phyloP scores from a whole-genome alignment of 2,797 vertebrate genomes.

The Melopsittacus undulatus region DNA sequence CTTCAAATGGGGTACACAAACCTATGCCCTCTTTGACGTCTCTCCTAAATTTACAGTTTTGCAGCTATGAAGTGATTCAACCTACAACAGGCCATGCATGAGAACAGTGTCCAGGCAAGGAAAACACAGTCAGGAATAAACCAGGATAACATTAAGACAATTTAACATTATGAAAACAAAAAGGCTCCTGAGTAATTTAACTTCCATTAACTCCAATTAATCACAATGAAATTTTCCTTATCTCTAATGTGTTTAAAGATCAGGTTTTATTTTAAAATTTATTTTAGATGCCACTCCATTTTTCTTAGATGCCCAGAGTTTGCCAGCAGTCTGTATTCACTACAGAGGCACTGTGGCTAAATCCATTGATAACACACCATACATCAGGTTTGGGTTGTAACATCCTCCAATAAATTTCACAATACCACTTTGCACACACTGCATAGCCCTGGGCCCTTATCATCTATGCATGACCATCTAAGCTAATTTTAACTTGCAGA shows the following conservation, averaged over 20 bases:
- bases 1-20: background rate
- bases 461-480: conserved; percentile 30
- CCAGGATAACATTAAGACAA: background rate
- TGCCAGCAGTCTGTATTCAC: background rate
- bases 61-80: background rate
- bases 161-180: background rate
- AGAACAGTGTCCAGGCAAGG: background rate
- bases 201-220: background rate
- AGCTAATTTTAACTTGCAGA: conserved; percentile 59
- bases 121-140: background rate
- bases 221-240: background rate
- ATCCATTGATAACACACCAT: background rate
- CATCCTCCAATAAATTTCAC: background rate
- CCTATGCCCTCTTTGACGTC: background rate
- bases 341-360: background rate
- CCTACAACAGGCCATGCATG: background rate
- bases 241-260: background rate
- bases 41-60: background rate
- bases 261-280: background rate
- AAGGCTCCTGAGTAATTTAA: background rate
- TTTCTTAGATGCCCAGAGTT: background rate
- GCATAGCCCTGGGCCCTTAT: background rate
- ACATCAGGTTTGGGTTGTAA: rapidly evolving
- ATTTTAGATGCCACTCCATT: background rate
- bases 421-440: background rate